A percentile compares a stretch with the other conserved stretches of the same genome.
Evolutionary conservation across 2,797 vertebrate species (phyloP).

Genomic region (Muscicapa comitata): DNA sequence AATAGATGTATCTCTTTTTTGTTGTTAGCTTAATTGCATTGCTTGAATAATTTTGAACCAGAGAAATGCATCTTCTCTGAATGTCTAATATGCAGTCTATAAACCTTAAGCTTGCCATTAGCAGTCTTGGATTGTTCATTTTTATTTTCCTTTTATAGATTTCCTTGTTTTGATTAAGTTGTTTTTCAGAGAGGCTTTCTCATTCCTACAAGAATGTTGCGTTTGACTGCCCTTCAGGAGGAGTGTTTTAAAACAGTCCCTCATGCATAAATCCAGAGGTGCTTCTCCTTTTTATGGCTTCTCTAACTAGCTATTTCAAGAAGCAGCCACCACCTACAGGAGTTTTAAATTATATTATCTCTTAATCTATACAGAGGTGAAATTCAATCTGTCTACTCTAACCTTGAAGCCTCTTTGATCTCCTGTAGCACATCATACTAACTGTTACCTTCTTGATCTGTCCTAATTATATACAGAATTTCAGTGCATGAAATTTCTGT

Average conservation of each 20-base stretch:
- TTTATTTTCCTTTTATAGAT: neutral
- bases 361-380: neutral
- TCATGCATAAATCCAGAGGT: neutral
- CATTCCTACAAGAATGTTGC: neutral
- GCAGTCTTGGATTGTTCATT: neutral
- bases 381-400: slow-evolving; percentile 10
- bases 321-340: neutral
- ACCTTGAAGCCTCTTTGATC: slow-evolving; percentile 22
- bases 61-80: neutral
- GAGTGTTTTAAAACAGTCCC: neutral
- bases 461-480: slow-evolving; percentile 10
- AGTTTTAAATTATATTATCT: slow-evolving; percentile 19
- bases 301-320: neutral
- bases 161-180: neutral
- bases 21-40: neutral
- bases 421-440: neutral
- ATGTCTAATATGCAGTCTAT: neutral
- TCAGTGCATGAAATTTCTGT: neutral
- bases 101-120: neutral
- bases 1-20: neutral
- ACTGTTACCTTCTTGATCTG: slow-evolving; percentile 3
- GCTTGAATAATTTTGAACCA: neutral
- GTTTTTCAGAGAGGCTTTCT: neutral
- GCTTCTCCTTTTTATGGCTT: neutral
- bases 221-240: neutral